Evolutionary conservation across 2,113 vertebrate genomes (phyloP).

Genomic region (Malurus melanocephalus): DNA sequence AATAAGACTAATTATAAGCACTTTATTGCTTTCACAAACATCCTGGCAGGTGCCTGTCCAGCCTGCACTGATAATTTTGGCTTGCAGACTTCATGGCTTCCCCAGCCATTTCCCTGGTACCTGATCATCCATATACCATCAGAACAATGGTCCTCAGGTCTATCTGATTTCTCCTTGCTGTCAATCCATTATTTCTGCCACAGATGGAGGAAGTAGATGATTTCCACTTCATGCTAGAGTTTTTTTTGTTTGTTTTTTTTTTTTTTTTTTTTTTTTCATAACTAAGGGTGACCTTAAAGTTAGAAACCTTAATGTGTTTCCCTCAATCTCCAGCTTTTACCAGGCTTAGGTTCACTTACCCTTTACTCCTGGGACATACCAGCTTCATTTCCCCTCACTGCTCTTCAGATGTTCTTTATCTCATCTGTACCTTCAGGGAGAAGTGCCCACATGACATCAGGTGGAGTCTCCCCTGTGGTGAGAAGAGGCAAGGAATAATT

Average conservation of each 20-base stretch:
- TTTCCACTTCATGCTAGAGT: background rate
- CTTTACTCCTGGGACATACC: accelerated
- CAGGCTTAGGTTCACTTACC: background rate
- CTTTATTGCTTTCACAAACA: background rate
- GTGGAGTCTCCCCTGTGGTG: background rate
- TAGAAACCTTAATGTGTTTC: background rate
- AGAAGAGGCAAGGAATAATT: background rate
- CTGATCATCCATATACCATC: background rate
- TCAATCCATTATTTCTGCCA: background rate
- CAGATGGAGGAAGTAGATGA: background rate
- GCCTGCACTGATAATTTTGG: background rate
- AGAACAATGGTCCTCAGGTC: background rate
- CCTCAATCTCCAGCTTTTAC: background rate
- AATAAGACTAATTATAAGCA: constrained; percentile 2
- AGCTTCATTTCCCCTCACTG: background rate
- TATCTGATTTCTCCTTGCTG: background rate
- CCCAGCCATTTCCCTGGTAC: background rate
- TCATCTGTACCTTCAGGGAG: background rate
- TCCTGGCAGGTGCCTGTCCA: background rate
- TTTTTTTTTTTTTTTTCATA: background rate
- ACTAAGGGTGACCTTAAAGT: background rate
- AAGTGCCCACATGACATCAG: background rate
- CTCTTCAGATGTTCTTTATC: background rate
- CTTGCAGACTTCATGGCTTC: background rate
- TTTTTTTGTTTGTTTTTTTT: background rate